Conservation (phyloP, 1,140 invertebrate genomes). For the Battus philenor region DNA sequence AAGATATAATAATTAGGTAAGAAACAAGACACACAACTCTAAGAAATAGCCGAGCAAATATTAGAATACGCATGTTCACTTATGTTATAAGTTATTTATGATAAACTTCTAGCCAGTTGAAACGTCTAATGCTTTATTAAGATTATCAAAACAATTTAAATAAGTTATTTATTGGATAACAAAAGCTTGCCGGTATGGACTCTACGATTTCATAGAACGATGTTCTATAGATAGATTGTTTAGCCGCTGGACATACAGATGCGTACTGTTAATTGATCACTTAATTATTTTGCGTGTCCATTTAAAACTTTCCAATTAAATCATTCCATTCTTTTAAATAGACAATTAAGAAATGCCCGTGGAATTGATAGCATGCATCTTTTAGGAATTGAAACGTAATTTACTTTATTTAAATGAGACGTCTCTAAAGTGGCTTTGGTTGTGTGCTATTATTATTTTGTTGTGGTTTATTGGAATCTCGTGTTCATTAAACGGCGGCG, state of each 20-base stretch:
- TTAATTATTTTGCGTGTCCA: slow-evolving; percentile 67
- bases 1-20: too few relatives aligned
- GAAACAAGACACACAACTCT: too few relatives aligned
- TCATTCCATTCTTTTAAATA: slow-evolving; percentile 61
- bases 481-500: slow-evolving; percentile 52
- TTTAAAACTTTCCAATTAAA: slow-evolving; percentile 64
- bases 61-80: too few relatives aligned
- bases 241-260: slow-evolving; percentile 38
- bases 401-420: slow-evolving; percentile 70
- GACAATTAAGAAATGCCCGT: slow-evolving; percentile 66
- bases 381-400: slow-evolving; percentile 55
- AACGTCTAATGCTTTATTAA: too few relatives aligned
- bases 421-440: slow-evolving; percentile 51
- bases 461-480: slow-evolving; percentile 67
- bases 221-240: slow-evolving; percentile 25
- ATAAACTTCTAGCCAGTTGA: too few relatives aligned
- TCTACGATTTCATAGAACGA: neutral
- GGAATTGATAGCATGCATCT: slow-evolving; percentile 62
- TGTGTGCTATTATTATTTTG: slow-evolving; percentile 70
- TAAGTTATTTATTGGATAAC: too few relatives aligned
- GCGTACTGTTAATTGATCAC: slow-evolving; percentile 61
- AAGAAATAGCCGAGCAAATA: too few relatives aligned
- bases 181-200: neutral
- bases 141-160: too few relatives aligned
- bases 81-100: too few relatives aligned